Base-by-base conservation (phyloP, 1,140 invertebrate species). In the Cyclina sinensis region DNA sequence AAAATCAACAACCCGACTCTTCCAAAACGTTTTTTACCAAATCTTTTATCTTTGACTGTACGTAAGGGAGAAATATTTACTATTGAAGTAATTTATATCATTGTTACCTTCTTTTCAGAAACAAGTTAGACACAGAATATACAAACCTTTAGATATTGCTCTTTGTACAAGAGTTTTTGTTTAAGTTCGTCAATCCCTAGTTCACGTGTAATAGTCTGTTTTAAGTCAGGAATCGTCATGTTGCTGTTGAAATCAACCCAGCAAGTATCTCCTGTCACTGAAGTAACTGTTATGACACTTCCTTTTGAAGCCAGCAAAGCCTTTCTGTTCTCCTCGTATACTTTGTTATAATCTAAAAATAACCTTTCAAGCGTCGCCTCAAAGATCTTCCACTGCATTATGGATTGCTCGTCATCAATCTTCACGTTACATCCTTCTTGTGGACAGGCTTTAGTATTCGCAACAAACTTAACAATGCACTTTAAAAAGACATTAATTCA, bases 191-290 rank as follows among this genome's bases (percentile, higher is more conserved):
- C 14, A 27, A 62, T 27, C 27, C 57, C 57, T 11, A 62, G 57
- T 24, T 62, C 57, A 27, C 14, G 1, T 14, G 24, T 1, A 27
- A 62, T 27, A 7, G 0, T 30, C 5, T 79, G 46, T 16, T 57
- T 57, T 4, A 79, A 21, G 3, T 79, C n/a, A 9, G 9, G n/a
- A n/a, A 62, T 62, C 1, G 57, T 62, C 57, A 62, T 62, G 3
- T n/a, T 62, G 24, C n/a, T 24, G 27, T 62, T 14, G 24, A 27
- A 62, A 62, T 54, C 24, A n/a, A 89, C 24, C 35, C 57, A 62
- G 9, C 30, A 46, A 1, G 54, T 73, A 39, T 89, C 87, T 30
- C 87, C 87, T 59, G 83, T 89, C 51, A 89, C 46, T 27, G 78
- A 30, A 18, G 86, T 46, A 18, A 89, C 79, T 3, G 30, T 73